These are phyloP conservation scores for Pagetopsis macropterus DNA, from an alignment of 2,797 vertebrate species.

Conservation along the genomic window DNA sequence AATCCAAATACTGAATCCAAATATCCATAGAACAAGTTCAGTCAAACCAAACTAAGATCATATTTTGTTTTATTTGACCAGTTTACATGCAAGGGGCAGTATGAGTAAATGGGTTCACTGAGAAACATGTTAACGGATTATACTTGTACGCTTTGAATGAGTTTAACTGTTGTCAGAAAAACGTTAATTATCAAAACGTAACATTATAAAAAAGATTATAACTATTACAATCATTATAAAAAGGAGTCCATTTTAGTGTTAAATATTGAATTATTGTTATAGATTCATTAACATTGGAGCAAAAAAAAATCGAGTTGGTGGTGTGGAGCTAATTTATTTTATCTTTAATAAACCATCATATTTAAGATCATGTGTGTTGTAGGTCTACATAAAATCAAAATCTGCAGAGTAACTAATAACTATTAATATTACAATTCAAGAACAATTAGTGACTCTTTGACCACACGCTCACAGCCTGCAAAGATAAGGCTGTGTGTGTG, in stretches of 20 bases:
- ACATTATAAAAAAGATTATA: too few species aligned
- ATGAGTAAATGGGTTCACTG: neutral
- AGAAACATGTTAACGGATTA: neutral
- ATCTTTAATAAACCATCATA: neutral
- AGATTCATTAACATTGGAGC: neutral
- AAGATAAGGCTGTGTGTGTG: too few species aligned
- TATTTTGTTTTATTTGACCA: too few species aligned
- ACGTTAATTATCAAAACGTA: too few species aligned
- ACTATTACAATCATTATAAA: neutral
- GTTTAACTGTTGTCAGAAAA: neutral
- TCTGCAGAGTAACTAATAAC: neutral
- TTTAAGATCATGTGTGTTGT: neutral
- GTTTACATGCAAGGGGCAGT: neutral
- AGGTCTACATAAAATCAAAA: neutral
- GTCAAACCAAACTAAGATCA: neutral
- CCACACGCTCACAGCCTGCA: too few species aligned
- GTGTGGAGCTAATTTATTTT: too few species aligned
- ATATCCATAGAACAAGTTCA: too few species aligned
- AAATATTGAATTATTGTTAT: neutral
- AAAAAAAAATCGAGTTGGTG: neutral
- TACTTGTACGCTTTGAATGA: neutral
- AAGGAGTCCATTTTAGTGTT: neutral
- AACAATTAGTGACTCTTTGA: too few species aligned
- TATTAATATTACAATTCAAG: too few species aligned
- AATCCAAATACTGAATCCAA: too few species aligned